Evolutionary conservation across 2,797 vertebrate species (phyloP), one percentile per base, ranked within the genome.

Genomic region (Nasua narica): DNA sequence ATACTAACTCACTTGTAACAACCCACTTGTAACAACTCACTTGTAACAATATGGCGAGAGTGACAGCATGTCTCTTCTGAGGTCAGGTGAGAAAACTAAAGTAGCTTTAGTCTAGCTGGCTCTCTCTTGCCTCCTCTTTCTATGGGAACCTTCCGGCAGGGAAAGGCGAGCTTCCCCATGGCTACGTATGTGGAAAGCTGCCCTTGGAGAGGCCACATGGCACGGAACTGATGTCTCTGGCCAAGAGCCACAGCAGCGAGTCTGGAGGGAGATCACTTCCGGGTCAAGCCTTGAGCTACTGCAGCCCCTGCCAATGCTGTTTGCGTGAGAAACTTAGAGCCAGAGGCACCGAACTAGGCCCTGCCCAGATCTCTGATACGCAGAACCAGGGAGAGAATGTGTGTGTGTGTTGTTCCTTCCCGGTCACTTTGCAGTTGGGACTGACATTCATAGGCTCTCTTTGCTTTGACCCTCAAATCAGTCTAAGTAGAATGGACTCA

Each of bases 121-220:
- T 50, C 50, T 46, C 54, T 43, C 18, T 5, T 40, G 35, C 14
- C 3, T 19, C 43, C 56, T 58, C 56, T 77, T 35, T 46, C n/a
- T 32, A 9, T 32, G 9, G 3, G 62, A 58, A 77, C 1, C 21
- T 7, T 85, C 19, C 4, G 1, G 21, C 46, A 14, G 46, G 29
- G 29, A 40, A 29, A 50, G 62, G 14, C 18, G 4, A 56, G 29
- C 27, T 56, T 56, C 54, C 21, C 54, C 23, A 9, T 56, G 5
- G 19, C 3, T 32, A 13, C 25, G 2, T 14, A 8, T 3, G 5
- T 10, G 56, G 32, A 43, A 0, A 83, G n/a, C n/a, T 72, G 1
- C 16, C 3, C n/a, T 62, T 16, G 1, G 18, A 77, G n/a, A 78
- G 23, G 10, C 9, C 32, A 86, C 37, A 19, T 21, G 5, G 16